phyloP scores from a whole-genome alignment of 2,888 invertebrate species.

The Cosmia trapezina region DNA sequence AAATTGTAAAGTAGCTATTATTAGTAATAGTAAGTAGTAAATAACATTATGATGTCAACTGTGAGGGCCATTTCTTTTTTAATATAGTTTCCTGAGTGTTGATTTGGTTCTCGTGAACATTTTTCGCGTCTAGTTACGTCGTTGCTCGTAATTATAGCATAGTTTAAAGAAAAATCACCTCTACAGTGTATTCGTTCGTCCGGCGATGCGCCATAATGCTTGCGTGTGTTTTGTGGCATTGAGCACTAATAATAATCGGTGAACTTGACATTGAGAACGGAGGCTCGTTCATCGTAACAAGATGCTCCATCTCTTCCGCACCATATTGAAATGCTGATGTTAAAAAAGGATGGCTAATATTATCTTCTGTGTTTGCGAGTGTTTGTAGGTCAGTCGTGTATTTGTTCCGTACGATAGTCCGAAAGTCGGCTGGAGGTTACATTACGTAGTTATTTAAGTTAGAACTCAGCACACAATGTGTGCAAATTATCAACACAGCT shows the following conservation, averaged over 20 bases:
- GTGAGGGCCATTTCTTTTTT: constrained; percentile 15
- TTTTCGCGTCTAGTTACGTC: constrained; percentile 50
- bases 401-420: constrained; percentile 90
- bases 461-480: constrained; percentile 74
- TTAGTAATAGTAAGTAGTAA: constrained; percentile 14
- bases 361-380: constrained; percentile 84
- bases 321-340: constrained; percentile 70
- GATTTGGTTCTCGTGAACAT: constrained; percentile 30
- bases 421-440: constrained; percentile 90
- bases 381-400: constrained; percentile 90
- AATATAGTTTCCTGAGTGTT: constrained; percentile 21
- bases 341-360: constrained; percentile 81
- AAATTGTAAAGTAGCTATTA: background rate
- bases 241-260: constrained; percentile 90
- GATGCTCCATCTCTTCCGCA: constrained; percentile 83
- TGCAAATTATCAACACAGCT: constrained; percentile 67
- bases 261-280: constrained; percentile 90
- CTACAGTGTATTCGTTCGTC: constrained; percentile 72
- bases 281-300: constrained; percentile 89
- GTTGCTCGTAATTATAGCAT: constrained; percentile 59
- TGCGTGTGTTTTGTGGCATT: constrained; percentile 89
- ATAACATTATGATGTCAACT: background rate
- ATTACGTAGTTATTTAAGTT: constrained; percentile 84
- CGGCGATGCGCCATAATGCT: constrained; percentile 80
- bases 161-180: constrained; percentile 63